These are phyloP conservation scores for Drosophila trapezifrons DNA, from an alignment of 1,140 invertebrate species.

Conservation along the genomic window DNA sequence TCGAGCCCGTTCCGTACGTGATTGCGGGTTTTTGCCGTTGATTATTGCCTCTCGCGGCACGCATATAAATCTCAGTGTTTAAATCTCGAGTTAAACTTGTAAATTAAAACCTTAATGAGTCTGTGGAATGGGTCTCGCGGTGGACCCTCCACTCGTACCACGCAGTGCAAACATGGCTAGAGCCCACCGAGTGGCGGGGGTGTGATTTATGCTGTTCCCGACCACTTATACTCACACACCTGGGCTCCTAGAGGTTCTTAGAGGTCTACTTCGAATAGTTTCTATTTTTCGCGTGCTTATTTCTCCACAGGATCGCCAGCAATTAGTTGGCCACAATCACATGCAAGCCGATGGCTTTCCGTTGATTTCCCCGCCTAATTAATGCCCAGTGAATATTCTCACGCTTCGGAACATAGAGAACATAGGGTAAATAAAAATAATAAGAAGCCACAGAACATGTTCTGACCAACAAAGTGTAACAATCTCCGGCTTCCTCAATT, in stretches of 20 bases:
- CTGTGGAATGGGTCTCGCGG: slow-evolving; percentile 39
- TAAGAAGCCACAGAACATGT: slow-evolving; percentile 49
- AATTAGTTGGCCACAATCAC: slow-evolving; percentile 68
- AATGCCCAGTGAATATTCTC: slow-evolving; percentile 79
- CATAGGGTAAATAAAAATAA: background rate
- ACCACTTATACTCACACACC: slow-evolving; percentile 40
- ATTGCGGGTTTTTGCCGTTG: slow-evolving; percentile 66
- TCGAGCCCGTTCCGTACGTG: slow-evolving; percentile 30
- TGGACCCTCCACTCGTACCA: slow-evolving; percentile 12
- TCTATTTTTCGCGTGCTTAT: slow-evolving; percentile 58
- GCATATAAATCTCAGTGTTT: slow-evolving; percentile 78
- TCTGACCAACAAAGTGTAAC: slow-evolving; percentile 62
- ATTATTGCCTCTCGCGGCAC: slow-evolving; percentile 66
- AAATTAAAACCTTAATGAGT: slow-evolving; percentile 82
- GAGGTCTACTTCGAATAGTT: slow-evolving; percentile 11
- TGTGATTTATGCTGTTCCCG: slow-evolving; percentile 62
- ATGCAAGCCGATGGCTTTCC: slow-evolving; percentile 59
- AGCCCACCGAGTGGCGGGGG: slow-evolving; percentile 11
- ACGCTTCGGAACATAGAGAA: slow-evolving; percentile 52
- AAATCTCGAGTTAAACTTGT: slow-evolving; percentile 72
- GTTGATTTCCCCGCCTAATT: slow-evolving; percentile 71
- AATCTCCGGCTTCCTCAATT: slow-evolving; percentile 67
- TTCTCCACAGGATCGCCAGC: slow-evolving; percentile 52
- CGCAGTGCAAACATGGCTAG: slow-evolving; percentile 46
- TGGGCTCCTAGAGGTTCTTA: background rate